These are phyloP conservation scores for Cyclura pinguis DNA, from an alignment of 2,797 vertebrate genomes.

Conservation along the genomic window DNA sequence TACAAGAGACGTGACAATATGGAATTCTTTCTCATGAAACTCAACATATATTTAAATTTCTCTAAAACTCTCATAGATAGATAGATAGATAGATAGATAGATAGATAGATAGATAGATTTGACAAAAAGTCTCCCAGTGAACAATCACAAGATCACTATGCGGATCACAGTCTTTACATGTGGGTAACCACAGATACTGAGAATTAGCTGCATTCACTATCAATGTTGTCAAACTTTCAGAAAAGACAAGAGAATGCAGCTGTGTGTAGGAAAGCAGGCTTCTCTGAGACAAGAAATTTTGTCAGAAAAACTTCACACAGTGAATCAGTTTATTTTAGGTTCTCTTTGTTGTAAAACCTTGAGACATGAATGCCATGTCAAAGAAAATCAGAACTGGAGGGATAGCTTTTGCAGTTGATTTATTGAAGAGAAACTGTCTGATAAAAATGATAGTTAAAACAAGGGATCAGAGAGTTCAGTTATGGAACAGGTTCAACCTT, in stretches of 20 bases:
- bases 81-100: too few species aligned
- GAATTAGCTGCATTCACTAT: conserved; percentile 3
- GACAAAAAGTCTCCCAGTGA: conserved; percentile 24
- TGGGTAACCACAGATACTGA: conserved; percentile 29
- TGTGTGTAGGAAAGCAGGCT: conserved; percentile 55
- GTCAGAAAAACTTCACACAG: conserved; percentile 55
- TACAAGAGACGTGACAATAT: neutral
- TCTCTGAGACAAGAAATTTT: conserved; percentile 53
- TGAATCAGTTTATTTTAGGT: conserved; percentile 30
- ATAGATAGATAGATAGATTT: too few species aligned
- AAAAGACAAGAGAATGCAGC: conserved; percentile 39
- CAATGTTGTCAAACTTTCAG: conserved; percentile 37
- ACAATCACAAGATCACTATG: neutral
- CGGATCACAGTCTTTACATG: conserved; percentile 36
- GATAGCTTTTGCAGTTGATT: conserved; percentile 24
- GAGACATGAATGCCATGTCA: conserved; percentile 29
- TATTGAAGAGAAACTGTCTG: conserved; percentile 49
- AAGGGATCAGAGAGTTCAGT: conserved; percentile 28
- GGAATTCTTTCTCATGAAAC: neutral
- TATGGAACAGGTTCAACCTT: conserved; percentile 39
- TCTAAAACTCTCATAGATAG: neutral
- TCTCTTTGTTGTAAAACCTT: conserved; percentile 56
- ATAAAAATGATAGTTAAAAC: conserved; percentile 62
- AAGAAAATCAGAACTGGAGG: conserved; percentile 44
- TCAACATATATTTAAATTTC: neutral